phyloP scores from a whole-genome alignment of 2,113 vertebrate genomes.

The Mungos mungo region DNA sequence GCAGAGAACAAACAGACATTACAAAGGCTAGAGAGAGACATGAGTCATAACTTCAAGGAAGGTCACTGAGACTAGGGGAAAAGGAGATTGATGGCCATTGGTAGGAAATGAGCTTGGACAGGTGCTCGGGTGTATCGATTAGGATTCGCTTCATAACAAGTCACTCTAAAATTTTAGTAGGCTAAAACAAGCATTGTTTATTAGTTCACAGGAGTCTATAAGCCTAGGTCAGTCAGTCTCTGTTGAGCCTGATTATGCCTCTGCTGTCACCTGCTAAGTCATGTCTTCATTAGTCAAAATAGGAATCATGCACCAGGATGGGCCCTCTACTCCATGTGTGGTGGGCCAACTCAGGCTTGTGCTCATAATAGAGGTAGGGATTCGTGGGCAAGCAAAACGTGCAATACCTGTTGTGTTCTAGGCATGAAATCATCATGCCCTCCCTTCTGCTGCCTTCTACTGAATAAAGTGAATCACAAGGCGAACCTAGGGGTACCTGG shows the following conservation, averaged over 20 bases:
- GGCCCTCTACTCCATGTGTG: not conserved
- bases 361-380: not conserved
- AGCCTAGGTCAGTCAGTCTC: not conserved
- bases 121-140: not conserved
- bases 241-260: not conserved
- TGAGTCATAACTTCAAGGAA: not conserved
- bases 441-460: not conserved
- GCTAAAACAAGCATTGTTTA: not conserved
- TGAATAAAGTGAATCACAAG: not conserved
- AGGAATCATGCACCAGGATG: not conserved
- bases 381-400: not conserved
- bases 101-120: not conserved
- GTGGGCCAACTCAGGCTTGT: not conserved
- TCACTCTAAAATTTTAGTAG: not conserved
- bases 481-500: not conserved
- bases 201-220: not conserved
- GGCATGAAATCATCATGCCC: not conserved
- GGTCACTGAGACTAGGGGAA: not conserved
- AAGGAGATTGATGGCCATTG: not conserved
- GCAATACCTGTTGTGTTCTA: not conserved
- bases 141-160: not conserved
- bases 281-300: not conserved
- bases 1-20: not conserved
- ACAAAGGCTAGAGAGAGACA: not conserved
- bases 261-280: not conserved